phyloP scores from a whole-genome alignment of 2,888 invertebrate genomes.

The Torymus aiolomorphi region DNA sequence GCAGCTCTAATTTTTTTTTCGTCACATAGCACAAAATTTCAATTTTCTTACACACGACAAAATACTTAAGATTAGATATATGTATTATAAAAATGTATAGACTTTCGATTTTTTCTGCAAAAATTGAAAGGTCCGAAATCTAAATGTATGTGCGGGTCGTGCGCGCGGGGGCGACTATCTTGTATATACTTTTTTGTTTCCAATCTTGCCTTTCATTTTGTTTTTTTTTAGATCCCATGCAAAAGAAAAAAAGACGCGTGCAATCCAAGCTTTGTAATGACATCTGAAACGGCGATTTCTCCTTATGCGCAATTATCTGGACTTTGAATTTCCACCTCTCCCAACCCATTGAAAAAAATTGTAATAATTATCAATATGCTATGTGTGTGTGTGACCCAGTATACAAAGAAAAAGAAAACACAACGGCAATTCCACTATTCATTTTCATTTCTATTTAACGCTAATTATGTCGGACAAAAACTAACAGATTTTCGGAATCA shows the following conservation, averaged over 20 bases:
- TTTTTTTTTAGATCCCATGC: slow-evolving; percentile 41
- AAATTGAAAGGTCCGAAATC: slow-evolving; percentile 33
- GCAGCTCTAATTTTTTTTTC: slow-evolving; percentile 5
- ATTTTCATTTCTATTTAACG: slow-evolving; percentile 67
- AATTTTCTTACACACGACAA: slow-evolving; percentile 28
- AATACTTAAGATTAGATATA: slow-evolving; percentile 23
- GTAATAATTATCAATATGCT: slow-evolving; percentile 37
- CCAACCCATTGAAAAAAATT: slow-evolving; percentile 27
- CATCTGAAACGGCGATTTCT: slow-evolving; percentile 59
- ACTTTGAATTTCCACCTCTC: not conserved
- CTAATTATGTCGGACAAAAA: slow-evolving; percentile 71
- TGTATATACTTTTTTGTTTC: not conserved
- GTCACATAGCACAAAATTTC: slow-evolving; percentile 2
- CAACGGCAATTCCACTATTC: slow-evolving; percentile 71
- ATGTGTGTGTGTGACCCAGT: slow-evolving; percentile 45
- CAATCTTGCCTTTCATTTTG: slow-evolving; percentile 25
- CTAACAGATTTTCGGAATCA: slow-evolving; percentile 72
- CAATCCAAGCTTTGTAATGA: slow-evolving; percentile 42
- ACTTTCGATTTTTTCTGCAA: slow-evolving; percentile 35
- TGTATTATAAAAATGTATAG: not conserved
- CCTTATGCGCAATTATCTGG: slow-evolving; percentile 6
- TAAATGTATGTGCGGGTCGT: slow-evolving; percentile 3
- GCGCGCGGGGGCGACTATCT: slow-evolving; percentile 31
- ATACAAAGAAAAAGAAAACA: slow-evolving; percentile 66
- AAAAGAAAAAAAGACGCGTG: slow-evolving; percentile 65